Evolutionary conservation across 2,113 vertebrate species (phyloP), one percentile per base, ranked within the genome.

Genomic region (Pterocles burchelli): DNA sequence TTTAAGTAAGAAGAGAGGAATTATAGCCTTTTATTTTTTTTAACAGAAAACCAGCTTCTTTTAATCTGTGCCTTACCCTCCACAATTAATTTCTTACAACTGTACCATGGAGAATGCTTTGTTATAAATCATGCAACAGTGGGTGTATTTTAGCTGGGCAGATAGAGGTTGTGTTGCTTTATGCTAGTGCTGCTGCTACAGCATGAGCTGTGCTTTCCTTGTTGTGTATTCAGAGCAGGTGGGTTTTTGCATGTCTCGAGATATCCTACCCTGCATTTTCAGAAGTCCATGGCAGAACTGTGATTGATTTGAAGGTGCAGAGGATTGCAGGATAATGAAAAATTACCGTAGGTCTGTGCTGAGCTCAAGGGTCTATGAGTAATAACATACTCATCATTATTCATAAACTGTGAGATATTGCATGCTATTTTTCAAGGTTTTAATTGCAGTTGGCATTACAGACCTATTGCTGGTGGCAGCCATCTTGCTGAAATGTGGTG

Each of bases 281-380:
- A 89, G 66, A 91, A 85, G 61, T 77, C 73, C 11, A 9, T n/a
- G 17, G n/a, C n/a, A 87, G 80, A 94, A 68, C 31, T 54, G 28
- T 87, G 65, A 74, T 89, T 95, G 89, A 92, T 91, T 84, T 89
- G 84, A 95, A 77, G 43, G 76, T 73, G 36, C 79, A 70, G 28
- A 86, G 68, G 74, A 82, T 45, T 92, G 68, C 48, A 57, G 17
- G 67, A 54, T 65, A 84, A 85, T 92, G 80, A 92, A 90, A 95
- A 89, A 89, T 84, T 81, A 75, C 86, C 73, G 41, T 52, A 90
- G 15, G 18, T 81, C 92, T 92, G 45, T 84, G 85, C 81, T 75
- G 89, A 92, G 66, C 73, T 93, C 49, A 65, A 43, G 28, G 54
- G 76, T 89, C 84, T 87, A 22, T 65, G 15, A 85, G 66, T 57